Conservation (phyloP, 2,888 invertebrate species). For the Drosophila borealis region DNA sequence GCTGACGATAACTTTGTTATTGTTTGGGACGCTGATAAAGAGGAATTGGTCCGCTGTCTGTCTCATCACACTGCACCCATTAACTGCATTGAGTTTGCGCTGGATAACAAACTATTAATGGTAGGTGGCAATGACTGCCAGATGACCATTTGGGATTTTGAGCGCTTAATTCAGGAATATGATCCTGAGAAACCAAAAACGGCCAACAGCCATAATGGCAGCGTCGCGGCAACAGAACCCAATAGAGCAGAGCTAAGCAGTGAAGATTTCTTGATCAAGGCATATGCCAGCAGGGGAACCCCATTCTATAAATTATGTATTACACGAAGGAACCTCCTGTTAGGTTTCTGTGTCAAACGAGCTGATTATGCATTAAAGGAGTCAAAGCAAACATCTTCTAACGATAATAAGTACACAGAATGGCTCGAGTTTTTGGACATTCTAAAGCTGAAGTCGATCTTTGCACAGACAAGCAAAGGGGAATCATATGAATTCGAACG, state of each 20-base stretch:
- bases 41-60: conserved; percentile 33
- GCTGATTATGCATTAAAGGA: background rate
- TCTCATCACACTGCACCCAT: conserved; percentile 39
- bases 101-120: conserved; percentile 53
- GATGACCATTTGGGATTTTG: conserved; percentile 60
- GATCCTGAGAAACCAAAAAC: background rate
- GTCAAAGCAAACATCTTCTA: accelerated
- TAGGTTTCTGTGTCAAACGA: conserved; percentile 40
- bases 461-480: background rate
- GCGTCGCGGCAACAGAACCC: background rate
- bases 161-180: conserved; percentile 25
- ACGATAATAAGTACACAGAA: background rate
- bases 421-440: conserved; percentile 43
- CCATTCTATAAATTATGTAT: conserved; percentile 44
- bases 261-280: conserved; percentile 27
- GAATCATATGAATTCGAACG: background rate
- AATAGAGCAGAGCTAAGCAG: background rate
- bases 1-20: conserved; percentile 46
- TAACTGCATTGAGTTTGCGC: conserved; percentile 38
- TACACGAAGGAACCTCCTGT: conserved; percentile 46
- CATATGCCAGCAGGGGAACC: conserved; percentile 28
- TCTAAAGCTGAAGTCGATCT: conserved; percentile 32
- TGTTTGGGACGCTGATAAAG: conserved; percentile 54
- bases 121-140: conserved; percentile 52
- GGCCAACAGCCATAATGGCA: background rate